Evolutionary conservation across 2,113 vertebrate species (phyloP), one percentile per base, ranked within the genome.

Genomic region (Hepsetus odoe): DNA sequence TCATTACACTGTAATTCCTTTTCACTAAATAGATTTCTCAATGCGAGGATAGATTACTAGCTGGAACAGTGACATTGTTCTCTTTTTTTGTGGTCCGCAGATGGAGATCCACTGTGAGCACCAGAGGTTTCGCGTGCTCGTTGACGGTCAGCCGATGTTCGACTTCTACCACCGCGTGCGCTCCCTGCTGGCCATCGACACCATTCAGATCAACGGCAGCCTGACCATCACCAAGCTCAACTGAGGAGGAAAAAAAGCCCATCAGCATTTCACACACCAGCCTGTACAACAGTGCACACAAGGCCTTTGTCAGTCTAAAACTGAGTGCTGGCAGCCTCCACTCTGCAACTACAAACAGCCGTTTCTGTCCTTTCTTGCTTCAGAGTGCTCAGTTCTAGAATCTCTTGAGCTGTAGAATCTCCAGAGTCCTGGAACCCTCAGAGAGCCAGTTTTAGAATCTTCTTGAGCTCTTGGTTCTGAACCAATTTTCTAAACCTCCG

Each of bases 91-190:
- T 76, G 28, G 49, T 0, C n/a, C n/a, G n/a, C 93, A 99, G 97
- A 92, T 98, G 51, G 96, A 98, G 90, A 94, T 98, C 53, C 90
- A 92, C 42, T 98, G 97, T 0, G 96, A 98, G 81, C 95, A 95
- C 38, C 92, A 94, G 22, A 91, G 96, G 0, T 96, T 98, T 85
- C 95, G 94, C 53, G 91, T 97, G 86, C 91, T 97, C 72, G 94
- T 99, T 88, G 97, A 99, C 49, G 96, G 95, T 82, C 95, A 99
- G 84, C 93, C 96, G 87, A 94, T 99, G 67, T 98, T 96, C 88
- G 94, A 97, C 91, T 99, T 98, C 88, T 91, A 93, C 76, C 98
- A 99, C 83, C 93, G 94, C 75, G 86, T 98, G 76, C 89, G 90
- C 84, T 90, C 92, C 0, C 91, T 98, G 61, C 85, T 88, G 30